A percentile compares a stretch with the other conserved stretches of the same genome.
Conservation (phyloP, 2,797 vertebrate genomes). For the Sarcoramphus papa region DNA sequence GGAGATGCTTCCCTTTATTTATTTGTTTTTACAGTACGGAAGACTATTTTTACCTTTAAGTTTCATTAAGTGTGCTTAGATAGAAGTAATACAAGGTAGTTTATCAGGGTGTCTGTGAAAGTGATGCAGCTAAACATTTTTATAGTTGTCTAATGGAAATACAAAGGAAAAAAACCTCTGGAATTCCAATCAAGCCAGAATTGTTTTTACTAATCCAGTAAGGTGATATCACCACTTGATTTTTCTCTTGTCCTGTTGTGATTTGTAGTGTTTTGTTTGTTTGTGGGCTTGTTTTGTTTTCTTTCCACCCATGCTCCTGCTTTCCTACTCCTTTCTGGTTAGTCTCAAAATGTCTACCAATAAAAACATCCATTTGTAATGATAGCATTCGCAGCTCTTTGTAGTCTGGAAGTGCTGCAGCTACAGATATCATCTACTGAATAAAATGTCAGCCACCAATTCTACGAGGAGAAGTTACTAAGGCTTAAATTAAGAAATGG, state of each 20-base stretch:
- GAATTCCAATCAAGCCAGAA: background rate
- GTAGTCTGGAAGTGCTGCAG: background rate
- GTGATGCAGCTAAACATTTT: background rate
- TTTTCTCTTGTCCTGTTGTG: constrained; percentile 28
- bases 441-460: background rate
- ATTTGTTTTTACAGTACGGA: background rate
- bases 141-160: background rate
- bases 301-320: background rate
- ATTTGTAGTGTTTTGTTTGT: constrained; percentile 48
- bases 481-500: background rate
- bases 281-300: constrained; percentile 6
- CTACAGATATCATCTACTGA: background rate
- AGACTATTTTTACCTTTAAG: background rate
- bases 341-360: background rate
- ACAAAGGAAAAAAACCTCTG: background rate
- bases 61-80: background rate
- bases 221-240: background rate
- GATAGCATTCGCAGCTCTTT: background rate
- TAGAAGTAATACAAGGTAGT: background rate
- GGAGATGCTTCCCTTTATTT: background rate
- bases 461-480: background rate
- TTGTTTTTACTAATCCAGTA: background rate
- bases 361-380: background rate
- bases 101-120: background rate
- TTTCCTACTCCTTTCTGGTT: background rate